A percentile compares a stretch with the other conserved stretches of the same genome.
Conservation (phyloP, 92 coral and sea anemone genomes). For the Paragorgia papillata region DNA sequence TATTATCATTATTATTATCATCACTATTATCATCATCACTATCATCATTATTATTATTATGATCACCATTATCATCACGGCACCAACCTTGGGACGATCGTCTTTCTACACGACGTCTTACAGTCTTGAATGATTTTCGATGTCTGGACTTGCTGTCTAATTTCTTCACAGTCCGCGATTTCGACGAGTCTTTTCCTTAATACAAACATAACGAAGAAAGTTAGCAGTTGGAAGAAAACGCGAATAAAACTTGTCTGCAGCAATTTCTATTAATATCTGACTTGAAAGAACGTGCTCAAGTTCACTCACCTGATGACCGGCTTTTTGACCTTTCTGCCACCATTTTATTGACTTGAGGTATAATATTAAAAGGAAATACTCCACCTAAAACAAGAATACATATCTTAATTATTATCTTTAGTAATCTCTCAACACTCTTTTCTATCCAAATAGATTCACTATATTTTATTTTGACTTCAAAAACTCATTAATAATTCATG, state of each 20-base stretch:
- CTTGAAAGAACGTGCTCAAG: no score
- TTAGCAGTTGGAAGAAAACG: no score
- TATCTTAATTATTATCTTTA: no score
- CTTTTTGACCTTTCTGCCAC: conserved; percentile 1
- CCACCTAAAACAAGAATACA: neutral
- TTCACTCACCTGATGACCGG: conserved; percentile 17
- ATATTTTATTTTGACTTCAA: no score
- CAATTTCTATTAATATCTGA: no score
- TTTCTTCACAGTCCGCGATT: conserved; percentile 39
- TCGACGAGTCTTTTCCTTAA: neutral
- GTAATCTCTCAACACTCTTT: no score
- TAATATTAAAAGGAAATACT: neutral
- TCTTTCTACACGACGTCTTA: conserved; percentile 8
- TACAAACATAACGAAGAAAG: neutral
- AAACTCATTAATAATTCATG: no score
- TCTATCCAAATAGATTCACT: no score
- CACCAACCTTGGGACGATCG: conserved; percentile 7
- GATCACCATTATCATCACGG: neutral
- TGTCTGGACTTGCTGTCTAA: conserved; percentile 15
- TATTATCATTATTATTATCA: neutral
- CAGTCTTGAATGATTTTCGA: conserved; percentile 7
- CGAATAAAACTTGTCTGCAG: no score
- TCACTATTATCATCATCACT: neutral
- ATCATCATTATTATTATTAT: no score
- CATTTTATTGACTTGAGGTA: neutral